These are phyloP conservation scores for Heliconius nattereri DNA, from an alignment of 1,140 invertebrate genomes.

Conservation along the genomic window DNA sequence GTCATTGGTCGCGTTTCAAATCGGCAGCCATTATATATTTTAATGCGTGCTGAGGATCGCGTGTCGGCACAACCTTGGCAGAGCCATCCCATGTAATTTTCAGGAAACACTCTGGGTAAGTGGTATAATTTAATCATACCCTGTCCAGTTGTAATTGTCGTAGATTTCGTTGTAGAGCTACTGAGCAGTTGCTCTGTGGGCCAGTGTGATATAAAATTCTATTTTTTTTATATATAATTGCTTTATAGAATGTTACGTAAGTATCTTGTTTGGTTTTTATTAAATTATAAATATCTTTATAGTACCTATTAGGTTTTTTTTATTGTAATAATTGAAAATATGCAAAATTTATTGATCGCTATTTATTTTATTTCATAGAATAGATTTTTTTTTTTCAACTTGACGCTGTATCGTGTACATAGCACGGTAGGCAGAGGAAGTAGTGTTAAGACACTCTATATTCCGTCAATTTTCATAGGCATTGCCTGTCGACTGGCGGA, in stretches of 20 bases:
- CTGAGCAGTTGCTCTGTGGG: conserved; percentile 52
- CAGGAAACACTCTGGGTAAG: conserved; percentile 78
- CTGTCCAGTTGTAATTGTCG: conserved; percentile 76
- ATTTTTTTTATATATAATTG: conserved; percentile 43
- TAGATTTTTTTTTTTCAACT: too few species aligned
- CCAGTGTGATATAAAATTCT: conserved; percentile 45
- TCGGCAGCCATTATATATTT: conserved; percentile 63
- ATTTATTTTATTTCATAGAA: too few species aligned
- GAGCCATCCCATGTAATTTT: conserved; percentile 80
- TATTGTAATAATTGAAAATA: not conserved
- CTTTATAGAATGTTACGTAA: conserved; percentile 25
- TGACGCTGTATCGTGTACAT: too few species aligned
- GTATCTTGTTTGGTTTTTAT: not conserved
- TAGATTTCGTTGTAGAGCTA: conserved; percentile 73
- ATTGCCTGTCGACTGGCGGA: too few species aligned
- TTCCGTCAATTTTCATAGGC: too few species aligned
- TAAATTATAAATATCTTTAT: not conserved
- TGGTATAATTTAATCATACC: conserved; percentile 80
- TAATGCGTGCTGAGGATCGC: conserved; percentile 76
- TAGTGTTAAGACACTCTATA: too few species aligned
- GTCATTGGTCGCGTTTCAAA: conserved; percentile 78
- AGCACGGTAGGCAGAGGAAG: too few species aligned
- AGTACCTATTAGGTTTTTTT: not conserved
- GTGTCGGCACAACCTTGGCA: conserved; percentile 73
- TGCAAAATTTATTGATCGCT: not conserved